Conservation (phyloP, 2,113 vertebrate species). For the Siniperca chuatsi region DNA sequence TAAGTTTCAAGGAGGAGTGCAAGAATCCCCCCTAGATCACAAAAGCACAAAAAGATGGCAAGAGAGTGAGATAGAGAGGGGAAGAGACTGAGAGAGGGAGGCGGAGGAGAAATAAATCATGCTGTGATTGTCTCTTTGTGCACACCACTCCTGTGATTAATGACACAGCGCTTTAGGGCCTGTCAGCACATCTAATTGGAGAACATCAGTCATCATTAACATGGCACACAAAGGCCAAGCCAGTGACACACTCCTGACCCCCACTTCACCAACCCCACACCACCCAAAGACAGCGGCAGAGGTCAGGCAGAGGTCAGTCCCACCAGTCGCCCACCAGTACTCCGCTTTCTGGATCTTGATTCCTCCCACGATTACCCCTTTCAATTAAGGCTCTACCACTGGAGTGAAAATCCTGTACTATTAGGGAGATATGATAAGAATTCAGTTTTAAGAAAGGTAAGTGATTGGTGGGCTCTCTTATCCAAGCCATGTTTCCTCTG, state of each 20-base stretch:
- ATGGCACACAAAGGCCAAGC: slow-evolving; percentile 69
- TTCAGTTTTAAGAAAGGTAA: slow-evolving; percentile 65
- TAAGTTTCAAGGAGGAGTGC: slow-evolving; percentile 63
- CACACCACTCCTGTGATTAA: slow-evolving; percentile 82
- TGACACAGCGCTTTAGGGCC: slow-evolving; percentile 83
- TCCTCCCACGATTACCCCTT: slow-evolving; percentile 13
- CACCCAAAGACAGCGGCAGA: slow-evolving; percentile 58
- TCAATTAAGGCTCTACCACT: slow-evolving; percentile 26
- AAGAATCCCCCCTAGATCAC: slow-evolving; percentile 70
- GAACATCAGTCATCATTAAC: slow-evolving; percentile 88
- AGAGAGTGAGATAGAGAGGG: slow-evolving; percentile 56
- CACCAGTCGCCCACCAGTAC: slow-evolving; percentile 18
- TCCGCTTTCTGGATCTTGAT: slow-evolving; percentile 31
- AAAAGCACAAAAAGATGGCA: slow-evolving; percentile 67
- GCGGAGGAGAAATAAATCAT: slow-evolving; percentile 84
- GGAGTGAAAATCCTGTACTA: slow-evolving; percentile 32
- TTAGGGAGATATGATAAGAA: slow-evolving; percentile 35
- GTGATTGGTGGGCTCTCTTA: slow-evolving; percentile 50
- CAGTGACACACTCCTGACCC: slow-evolving; percentile 72
- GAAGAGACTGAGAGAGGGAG: slow-evolving; percentile 61
- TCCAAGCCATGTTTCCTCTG: slow-evolving; percentile 29
- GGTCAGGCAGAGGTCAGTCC: slow-evolving; percentile 68
- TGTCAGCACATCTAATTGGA: slow-evolving; percentile 87
- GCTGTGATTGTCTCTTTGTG: slow-evolving; percentile 81
- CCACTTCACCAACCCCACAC: slow-evolving; percentile 57